Conservation (phyloP, 2,888 invertebrate species). For the Synergus umbraculus region DNA sequence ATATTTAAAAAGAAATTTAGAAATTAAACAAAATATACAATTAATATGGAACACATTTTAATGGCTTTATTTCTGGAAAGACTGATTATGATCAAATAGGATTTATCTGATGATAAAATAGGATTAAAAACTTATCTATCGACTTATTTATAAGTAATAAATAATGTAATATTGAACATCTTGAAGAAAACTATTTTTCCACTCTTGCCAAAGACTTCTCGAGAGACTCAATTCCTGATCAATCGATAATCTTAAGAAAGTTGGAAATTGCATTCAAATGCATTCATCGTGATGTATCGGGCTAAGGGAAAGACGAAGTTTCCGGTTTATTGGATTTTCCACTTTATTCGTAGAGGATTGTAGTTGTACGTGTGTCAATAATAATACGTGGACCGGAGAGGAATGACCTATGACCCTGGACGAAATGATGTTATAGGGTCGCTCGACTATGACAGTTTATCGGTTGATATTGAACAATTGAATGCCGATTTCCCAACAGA, state of each 20-base stretch:
- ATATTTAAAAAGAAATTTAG: no score
- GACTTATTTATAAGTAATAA: not conserved
- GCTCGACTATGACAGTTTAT: slow-evolving; percentile 56
- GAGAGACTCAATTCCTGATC: not conserved
- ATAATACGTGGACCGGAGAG: slow-evolving; percentile 44
- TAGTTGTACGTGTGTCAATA: slow-evolving; percentile 43
- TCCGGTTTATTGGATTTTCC: slow-evolving; percentile 34
- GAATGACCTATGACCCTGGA: slow-evolving; percentile 44
- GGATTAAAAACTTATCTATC: no score
- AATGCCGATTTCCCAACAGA: slow-evolving; percentile 72
- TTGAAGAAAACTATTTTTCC: slow-evolving; percentile 1
- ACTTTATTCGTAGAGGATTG: slow-evolving; percentile 41
- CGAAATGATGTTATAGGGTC: slow-evolving; percentile 46
- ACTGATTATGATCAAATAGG: no score
- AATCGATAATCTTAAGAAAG: not conserved
- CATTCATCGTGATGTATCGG: not conserved
- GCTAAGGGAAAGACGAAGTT: slow-evolving; percentile 8
- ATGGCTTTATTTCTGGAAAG: no score
- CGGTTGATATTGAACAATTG: slow-evolving; percentile 70
- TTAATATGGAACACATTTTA: no score
- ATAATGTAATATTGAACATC: not conserved
- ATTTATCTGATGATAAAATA: no score
- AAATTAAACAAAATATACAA: no score
- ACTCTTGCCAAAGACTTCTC: not conserved
- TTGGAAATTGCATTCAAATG: not conserved